Conservation (phyloP, 2,113 vertebrate genomes). For the Lamprologus ornatipinnis region DNA sequence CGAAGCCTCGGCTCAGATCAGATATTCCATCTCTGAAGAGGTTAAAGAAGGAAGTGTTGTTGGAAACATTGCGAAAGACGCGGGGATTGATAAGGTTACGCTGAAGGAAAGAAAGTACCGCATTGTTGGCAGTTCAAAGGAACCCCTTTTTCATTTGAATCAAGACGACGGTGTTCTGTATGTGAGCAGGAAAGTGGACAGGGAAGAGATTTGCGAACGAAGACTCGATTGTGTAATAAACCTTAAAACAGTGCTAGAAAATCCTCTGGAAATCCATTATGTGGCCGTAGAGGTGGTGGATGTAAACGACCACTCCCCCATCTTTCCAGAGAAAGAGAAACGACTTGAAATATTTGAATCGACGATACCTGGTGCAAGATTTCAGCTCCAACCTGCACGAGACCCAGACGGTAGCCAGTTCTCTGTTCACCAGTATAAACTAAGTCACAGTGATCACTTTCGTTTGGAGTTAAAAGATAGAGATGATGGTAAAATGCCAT, state of each 20-base stretch:
- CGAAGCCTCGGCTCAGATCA: conserved; percentile 47
- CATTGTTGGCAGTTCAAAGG: conserved; percentile 33
- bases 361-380: background rate
- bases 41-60: conserved; percentile 43
- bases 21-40: conserved; percentile 59
- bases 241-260: background rate
- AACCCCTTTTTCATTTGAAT: conserved; percentile 48
- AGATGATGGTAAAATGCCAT: conserved; percentile 44
- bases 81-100: conserved; percentile 36
- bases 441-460: conserved; percentile 51
- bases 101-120: conserved; percentile 48
- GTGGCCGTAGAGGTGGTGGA: conserved; percentile 71
- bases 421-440: conserved; percentile 55
- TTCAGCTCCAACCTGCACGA: conserved; percentile 45
- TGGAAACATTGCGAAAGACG: conserved; percentile 59
- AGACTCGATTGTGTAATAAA: conserved; percentile 54
- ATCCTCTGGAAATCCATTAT: conserved; percentile 75
- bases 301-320: conserved; percentile 53
- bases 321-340: conserved; percentile 2
- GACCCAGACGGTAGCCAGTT: conserved; percentile 70
- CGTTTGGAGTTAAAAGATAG: conserved; percentile 42
- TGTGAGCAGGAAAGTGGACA: conserved; percentile 45
- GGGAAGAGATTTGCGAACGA: conserved; percentile 49
- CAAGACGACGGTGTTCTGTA: conserved; percentile 43
- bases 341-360: conserved; percentile 30